These are phyloP conservation scores for Benthosema pterotum DNA, from an alignment of 2,797 vertebrate genomes.

Conservation along the genomic window DNA sequence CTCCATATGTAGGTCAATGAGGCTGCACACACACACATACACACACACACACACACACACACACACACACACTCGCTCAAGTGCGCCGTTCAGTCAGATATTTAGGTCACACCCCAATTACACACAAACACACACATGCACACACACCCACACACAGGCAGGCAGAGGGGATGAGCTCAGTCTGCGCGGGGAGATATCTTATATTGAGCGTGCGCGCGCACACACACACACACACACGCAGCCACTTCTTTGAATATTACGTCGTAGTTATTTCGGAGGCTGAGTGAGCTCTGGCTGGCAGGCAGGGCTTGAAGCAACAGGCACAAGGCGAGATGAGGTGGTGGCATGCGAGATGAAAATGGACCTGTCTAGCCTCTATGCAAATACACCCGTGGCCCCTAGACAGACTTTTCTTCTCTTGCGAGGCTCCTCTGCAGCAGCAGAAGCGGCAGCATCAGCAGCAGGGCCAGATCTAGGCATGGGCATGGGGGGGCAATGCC, in stretches of 20 bases:
- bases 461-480: too few species aligned
- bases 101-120: constrained; percentile 85
- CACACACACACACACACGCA: constrained; percentile 24
- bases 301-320: constrained; percentile 66
- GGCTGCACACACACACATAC: constrained; percentile 69
- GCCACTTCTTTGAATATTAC: constrained; percentile 71
- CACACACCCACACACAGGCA: constrained; percentile 75
- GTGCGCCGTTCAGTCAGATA: constrained; percentile 74
- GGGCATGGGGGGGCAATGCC: too few species aligned
- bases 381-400: constrained; percentile 72
- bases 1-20: constrained; percentile 82
- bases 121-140: constrained; percentile 68
- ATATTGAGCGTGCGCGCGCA: constrained; percentile 41
- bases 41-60: too few species aligned
- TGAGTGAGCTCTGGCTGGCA: constrained; percentile 41
- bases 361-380: constrained; percentile 81
- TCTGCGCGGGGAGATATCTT: constrained; percentile 68
- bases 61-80: constrained; percentile 74
- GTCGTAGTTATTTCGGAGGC: constrained; percentile 59
- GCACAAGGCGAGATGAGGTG: constrained; percentile 35
- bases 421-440: constrained; percentile 43
- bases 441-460: too few species aligned
- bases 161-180: constrained; percentile 66
- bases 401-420: constrained; percentile 64
- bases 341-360: constrained; percentile 68